These are phyloP conservation scores for Micrasema minimum DNA, from an alignment of 1,140 invertebrate species.

Conservation along the genomic window DNA sequence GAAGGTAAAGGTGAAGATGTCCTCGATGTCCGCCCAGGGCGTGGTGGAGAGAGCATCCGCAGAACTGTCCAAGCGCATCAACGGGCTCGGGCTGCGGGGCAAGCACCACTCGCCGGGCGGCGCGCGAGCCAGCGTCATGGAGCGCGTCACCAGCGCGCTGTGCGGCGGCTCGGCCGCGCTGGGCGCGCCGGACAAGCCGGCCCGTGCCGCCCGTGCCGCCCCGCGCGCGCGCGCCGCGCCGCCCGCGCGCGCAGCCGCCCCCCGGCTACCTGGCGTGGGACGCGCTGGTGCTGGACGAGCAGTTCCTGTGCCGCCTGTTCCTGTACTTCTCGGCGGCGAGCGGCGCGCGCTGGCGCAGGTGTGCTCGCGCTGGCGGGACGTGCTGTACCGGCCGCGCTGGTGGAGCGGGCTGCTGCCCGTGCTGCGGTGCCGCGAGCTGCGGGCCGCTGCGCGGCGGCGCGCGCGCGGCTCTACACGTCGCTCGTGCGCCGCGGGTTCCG, in stretches of 20 bases:
- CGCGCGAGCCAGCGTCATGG: conserved; percentile 76
- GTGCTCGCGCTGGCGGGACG: conserved; percentile 86
- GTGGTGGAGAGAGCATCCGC: conserved; percentile 89
- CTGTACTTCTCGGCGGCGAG: conserved; percentile 84
- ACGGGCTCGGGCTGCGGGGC: conserved; percentile 80
- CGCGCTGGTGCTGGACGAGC: conserved; percentile 83
- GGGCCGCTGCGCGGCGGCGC: conserved; percentile 73
- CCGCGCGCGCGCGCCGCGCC: conserved; percentile 57
- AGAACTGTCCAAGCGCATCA: conserved; percentile 87
- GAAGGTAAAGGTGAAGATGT: conserved; percentile 66
- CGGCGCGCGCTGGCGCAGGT: conserved; percentile 82
- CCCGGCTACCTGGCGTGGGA: conserved; percentile 73
- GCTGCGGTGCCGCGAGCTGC: conserved; percentile 83
- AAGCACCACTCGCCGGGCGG: conserved; percentile 66
- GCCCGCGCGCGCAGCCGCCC: conserved; percentile 59
- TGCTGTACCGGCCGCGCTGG: conserved; percentile 85
- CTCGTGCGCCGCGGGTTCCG: conserved; percentile 86
- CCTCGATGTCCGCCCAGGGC: conserved; percentile 77
- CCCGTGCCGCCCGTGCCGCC: conserved; percentile 26
- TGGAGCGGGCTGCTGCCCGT: conserved; percentile 87
- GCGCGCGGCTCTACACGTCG: conserved; percentile 80
- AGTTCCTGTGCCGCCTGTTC: conserved; percentile 87
- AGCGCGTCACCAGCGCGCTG: conserved; percentile 84
- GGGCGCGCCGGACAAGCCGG: conserved; percentile 57
- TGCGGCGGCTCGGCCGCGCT: conserved; percentile 71